phyloP scores from a whole-genome alignment of 2,797 vertebrate genomes.

The Brachyalestes nurse region DNA sequence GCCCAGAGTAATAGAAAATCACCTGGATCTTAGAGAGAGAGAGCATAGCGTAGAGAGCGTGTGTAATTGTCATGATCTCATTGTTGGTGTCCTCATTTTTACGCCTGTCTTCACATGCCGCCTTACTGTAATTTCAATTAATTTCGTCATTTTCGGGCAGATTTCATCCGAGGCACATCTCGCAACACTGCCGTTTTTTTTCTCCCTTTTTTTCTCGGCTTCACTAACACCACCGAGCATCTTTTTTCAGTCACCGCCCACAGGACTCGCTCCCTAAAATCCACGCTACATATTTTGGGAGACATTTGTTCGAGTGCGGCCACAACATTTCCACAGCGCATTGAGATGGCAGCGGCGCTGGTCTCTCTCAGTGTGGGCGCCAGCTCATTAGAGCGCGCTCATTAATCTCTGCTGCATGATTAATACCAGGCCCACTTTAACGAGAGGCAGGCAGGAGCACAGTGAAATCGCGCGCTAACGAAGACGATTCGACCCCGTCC shows the following conservation, averaged over 20 bases:
- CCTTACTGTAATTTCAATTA: background rate
- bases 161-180: background rate
- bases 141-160: constrained; percentile 6
- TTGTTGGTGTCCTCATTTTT: constrained; percentile 26
- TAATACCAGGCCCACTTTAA: constrained; percentile 53
- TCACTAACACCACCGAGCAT: background rate
- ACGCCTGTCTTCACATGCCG: constrained; percentile 12
- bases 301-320: constrained; percentile 4
- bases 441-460: constrained; percentile 31
- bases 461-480: constrained; percentile 36
- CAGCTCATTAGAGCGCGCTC: constrained; percentile 54
- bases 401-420: constrained; percentile 59
- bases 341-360: constrained; percentile 3
- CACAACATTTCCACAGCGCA: constrained; percentile 17
- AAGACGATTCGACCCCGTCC: constrained; percentile 32
- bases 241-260: background rate
- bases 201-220: too few species aligned
- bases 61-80: constrained; percentile 30
- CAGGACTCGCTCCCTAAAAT: background rate
- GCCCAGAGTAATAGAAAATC: constrained; percentile 33
- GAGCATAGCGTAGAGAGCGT: constrained; percentile 21
- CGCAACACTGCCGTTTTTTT: background rate
- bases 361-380: constrained; percentile 29
- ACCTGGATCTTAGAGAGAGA: constrained; percentile 6
- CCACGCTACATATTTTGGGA: background rate